Base-by-base conservation (phyloP, 64 coral and sea anemone species). In the Orbicella faveolata region DNA sequence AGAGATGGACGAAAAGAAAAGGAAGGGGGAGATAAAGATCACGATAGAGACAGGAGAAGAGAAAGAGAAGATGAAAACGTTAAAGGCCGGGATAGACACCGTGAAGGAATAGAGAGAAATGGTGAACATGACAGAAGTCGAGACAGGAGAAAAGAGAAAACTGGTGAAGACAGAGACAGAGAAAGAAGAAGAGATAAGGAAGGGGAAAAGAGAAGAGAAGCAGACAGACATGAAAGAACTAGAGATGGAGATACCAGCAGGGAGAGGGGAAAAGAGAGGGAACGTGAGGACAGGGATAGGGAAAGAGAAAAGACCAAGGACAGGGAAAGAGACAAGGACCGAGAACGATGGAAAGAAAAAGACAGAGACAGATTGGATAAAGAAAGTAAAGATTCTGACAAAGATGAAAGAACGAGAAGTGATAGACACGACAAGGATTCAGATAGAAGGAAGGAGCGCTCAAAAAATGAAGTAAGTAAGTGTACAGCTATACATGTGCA, bases 121-220 rank as follows among this genome's bases (percentile, higher is more conserved):
- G 65, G 36, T 44, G 84, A 92, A 59, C 61, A 4, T 19, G 82
- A 85, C 12, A 85, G 23, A 33, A 85, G 82, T 53, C 67, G 48
- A 52, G 65, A 85, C 9, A 70, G 63, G 61, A 84, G 39, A 59
- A 92, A 67, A 30, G 76, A 73, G 20, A 54, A 30, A 77, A 86
- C 69, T 25, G 41, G 76, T 35, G 81, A 79, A 34, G 82, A 86
- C 13, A 87, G 39, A 77, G 74, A 88, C 25, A 76, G 87, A 20
- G 90, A 92, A 36, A 57, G 36, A 53, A 78, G 90, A 67, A 87
- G 52, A 79, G 90, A 92, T 12, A 87, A 61, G 73, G 75, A 92
- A 33, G 53, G 13, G 54, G 86, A 75, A 73, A 64, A n/a, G 65
- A 63, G 17, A 18, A 37, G 81, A 65, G 81, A 84, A 67, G 9